Percentiles rank a stretch among this genome's conserved stretches.
phyloP scores from a whole-genome alignment of 2,113 vertebrate genomes.

The Rhegmatorhina hoffmannsi region DNA sequence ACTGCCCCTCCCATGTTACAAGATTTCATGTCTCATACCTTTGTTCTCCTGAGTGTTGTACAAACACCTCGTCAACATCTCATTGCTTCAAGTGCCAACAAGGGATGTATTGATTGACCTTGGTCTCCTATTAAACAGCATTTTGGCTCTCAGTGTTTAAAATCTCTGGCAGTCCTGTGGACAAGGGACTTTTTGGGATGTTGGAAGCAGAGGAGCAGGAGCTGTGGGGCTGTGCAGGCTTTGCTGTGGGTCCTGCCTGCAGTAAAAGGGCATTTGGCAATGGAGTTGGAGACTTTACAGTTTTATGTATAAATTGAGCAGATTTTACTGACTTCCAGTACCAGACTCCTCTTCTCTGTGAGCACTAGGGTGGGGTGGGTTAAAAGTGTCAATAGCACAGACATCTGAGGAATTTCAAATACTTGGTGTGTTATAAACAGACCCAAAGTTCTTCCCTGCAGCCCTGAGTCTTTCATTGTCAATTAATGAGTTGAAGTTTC shows the following conservation, averaged over 20 bases:
- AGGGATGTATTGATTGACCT: not conserved
- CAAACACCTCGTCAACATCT: not conserved
- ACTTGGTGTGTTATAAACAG: not conserved
- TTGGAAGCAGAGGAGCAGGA: not conserved
- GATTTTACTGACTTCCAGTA: not conserved
- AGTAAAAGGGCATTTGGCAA: not conserved
- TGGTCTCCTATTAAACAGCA: not conserved
- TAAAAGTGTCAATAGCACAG: not conserved
- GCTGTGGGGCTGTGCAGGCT: not conserved
- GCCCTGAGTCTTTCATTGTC: not conserved
- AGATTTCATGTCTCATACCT: accelerated
- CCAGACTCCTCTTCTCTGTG: accelerated
- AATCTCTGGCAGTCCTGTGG: accelerated
- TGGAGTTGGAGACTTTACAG: not conserved
- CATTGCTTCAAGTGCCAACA: not conserved
- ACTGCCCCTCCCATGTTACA: not conserved
- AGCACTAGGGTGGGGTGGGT: not conserved
- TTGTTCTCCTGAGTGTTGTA: not conserved
- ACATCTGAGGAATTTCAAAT: not conserved
- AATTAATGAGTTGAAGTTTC: not conserved
- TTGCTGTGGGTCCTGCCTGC: not conserved
- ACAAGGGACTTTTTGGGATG: not conserved
- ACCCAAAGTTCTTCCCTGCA: not conserved
- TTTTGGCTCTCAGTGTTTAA: not conserved
- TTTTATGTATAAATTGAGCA: not conserved